Base-by-base conservation (phyloP, 2,888 invertebrate genomes). In the Carpatolechia fugitivella region DNA sequence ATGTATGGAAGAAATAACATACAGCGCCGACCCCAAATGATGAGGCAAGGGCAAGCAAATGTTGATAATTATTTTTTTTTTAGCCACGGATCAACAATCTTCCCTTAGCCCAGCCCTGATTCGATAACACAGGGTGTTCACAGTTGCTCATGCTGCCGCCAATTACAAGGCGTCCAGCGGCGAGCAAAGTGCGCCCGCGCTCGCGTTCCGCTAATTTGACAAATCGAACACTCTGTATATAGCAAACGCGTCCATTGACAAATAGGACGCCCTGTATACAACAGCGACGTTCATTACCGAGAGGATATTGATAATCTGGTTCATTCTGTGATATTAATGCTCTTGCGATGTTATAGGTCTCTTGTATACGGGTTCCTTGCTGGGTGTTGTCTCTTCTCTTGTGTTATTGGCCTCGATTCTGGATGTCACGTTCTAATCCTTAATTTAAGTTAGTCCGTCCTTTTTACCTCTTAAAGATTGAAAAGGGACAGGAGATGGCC, bases 121-220 rank as follows among this genome's bases (percentile, higher is more conserved):
- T 61, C 57, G 16, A 33, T 16, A 31, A 20, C 46, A 38, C 56
- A 59, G 64, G 63, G 58, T 54, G 47, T 47, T 46, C 54, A 24
- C 35, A 31, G 38, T 38, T 38, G 35, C 16, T 18, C 53, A 14
- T n/a, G 31, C 30, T 30, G 53, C 38, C 13, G 31, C 40, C 52
- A 52, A 52, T 52, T 52, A 46, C 48, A 35, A 18, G 49, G 40
- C 49, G 24, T 20, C 44, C 49, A 18, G 64, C 55, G 61, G 67
- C 51, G 65, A 62, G 65, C 66, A 69, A 73, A 71, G 73, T 24
- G 24, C 24, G 24, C 24, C 16, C 16, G 13, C 40, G 35, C 47
- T 47, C 47, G 47, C 36, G 49, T 67, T 68, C 69, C 66, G 69
- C 71, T 74, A 76, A 77, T 76, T 76, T 78, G 74, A 78, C 74